Base-by-base conservation (phyloP, 1,140 invertebrate genomes). In the Catajapyx aquilonaris region DNA sequence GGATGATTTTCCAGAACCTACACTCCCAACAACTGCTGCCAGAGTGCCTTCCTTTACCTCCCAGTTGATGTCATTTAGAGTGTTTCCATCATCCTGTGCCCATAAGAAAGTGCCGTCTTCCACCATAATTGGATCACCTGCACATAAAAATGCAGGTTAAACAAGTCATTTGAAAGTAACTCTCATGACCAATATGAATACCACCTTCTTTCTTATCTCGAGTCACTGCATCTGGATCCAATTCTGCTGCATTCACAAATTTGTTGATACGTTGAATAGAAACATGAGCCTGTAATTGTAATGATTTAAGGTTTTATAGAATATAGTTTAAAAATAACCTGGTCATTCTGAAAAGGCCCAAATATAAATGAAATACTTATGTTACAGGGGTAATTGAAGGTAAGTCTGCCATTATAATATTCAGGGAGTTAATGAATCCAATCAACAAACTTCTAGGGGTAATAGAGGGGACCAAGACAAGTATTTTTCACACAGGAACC, bases 1-100 rank as follows among this genome's bases (percentile, higher is more conserved):
- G 20, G 85, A 88, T 48, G 76, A 85, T 62, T 94, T 93, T 20
- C 86, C 88, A n/a, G n/a, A n/a, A n/a, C n/a, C n/a, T n/a, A n/a
- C n/a, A n/a, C n/a, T n/a, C n/a, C n/a, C n/a, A n/a, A 90, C 81
- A 30, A 90, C 64, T n/a, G 84, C 84, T 23, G 80, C 71, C 7
- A 87, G 59, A 31, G 68, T 68, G 17, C 69, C 68, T 41, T 69
- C 62, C 18, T 67, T 62, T 25, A 81, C 62, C 38, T 66, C 55
- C 21, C 84, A 44, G 57, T 76, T 81, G 39, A 86, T 80, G 48
- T 81, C 73, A 46, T 66, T 68, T 31, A 85, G 57, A 11, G 65
- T 66, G 3, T 45, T 37, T 11, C 20, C 25, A 15, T 17, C 34
- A 20, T 40, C 38, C 9, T 28, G 43, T n/a, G 52, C 76, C 81